Conservation (phyloP, 1,140 invertebrate species). For the Zaprionus camerounensis region DNA sequence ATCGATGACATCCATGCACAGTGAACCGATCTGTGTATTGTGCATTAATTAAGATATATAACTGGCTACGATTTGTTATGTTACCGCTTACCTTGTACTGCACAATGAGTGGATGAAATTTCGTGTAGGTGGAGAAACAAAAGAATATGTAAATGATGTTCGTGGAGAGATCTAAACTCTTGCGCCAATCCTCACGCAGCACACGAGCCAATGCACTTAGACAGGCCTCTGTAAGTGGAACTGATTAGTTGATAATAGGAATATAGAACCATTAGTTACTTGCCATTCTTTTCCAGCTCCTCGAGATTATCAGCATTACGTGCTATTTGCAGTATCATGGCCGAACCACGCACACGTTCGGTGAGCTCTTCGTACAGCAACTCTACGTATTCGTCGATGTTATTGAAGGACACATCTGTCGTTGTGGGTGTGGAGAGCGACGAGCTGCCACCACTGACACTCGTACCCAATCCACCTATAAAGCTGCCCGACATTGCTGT, state of each 20-base stretch:
- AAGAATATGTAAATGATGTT: constrained; percentile 99
- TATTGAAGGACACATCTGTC: constrained; percentile 89
- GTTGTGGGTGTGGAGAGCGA: constrained; percentile 33
- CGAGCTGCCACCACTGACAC: constrained; percentile 27
- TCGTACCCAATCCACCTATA: constrained; percentile 17
- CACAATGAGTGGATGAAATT: constrained; percentile 96
- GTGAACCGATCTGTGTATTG: constrained; percentile 92
- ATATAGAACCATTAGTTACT: background rate
- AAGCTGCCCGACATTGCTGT: constrained; percentile 48
- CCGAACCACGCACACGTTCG: constrained; percentile 97
- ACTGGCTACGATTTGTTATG: background rate
- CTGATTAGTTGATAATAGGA: background rate
- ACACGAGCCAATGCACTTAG: constrained; percentile 97
- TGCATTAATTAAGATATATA: background rate
- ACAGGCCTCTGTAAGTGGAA: constrained; percentile 91
- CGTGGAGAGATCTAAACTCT: constrained; percentile 97
- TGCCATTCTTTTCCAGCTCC: constrained; percentile 96
- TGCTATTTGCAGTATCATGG: constrained; percentile 94
- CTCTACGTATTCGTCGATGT: constrained; percentile 97
- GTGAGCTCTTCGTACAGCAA: constrained; percentile 97
- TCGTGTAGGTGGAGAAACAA: constrained; percentile 98
- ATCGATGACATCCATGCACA: constrained; percentile 98
- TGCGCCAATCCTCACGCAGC: constrained; percentile 98
- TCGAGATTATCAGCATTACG: constrained; percentile 97
- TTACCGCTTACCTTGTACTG: constrained; percentile 90